Evolutionary conservation across 2,113 vertebrate species (phyloP).

Genomic region (Phalacrocorax aristotelis): DNA sequence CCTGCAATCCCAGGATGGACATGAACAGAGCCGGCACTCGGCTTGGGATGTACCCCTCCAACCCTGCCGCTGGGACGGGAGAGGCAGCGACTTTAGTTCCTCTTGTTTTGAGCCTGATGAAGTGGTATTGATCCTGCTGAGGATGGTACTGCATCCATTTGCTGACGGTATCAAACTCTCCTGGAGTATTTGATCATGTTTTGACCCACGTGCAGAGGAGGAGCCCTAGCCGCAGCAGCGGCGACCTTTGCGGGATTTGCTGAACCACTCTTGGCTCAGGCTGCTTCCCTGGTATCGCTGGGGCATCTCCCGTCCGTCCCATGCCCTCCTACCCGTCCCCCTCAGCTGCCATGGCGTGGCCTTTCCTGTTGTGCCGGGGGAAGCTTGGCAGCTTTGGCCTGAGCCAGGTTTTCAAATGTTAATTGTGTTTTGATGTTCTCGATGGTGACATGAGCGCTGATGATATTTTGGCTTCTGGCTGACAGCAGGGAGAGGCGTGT

Average conservation of each 20-base stretch:
- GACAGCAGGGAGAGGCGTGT: background rate
- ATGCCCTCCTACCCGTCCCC: background rate
- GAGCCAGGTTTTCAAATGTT: conserved; percentile 52
- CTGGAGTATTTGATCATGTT: background rate
- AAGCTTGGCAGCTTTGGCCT: background rate
- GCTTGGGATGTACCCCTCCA: fast-evolving
- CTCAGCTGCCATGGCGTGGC: background rate
- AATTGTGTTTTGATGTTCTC: conserved; percentile 43
- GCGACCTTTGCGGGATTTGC: background rate
- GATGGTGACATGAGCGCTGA: conserved; percentile 21
- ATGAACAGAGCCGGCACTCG: background rate
- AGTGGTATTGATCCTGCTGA: conserved; percentile 34
- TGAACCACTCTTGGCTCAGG: fast-evolving
- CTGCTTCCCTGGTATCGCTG: fast-evolving
- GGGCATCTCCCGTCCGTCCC: fast-evolving
- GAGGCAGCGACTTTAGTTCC: background rate
- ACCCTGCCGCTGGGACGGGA: background rate
- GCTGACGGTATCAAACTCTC: conserved; percentile 10
- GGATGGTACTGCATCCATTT: conserved; percentile 15
- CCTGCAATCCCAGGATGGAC: background rate
- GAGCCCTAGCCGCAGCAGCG: background rate
- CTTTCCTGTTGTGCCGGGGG: background rate
- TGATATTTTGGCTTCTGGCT: conserved; percentile 45
- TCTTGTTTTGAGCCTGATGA: background rate
- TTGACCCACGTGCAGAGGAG: background rate